These are phyloP conservation scores for Polyergus mexicanus DNA, from an alignment of 1,140 invertebrate species.

Conservation along the genomic window DNA sequence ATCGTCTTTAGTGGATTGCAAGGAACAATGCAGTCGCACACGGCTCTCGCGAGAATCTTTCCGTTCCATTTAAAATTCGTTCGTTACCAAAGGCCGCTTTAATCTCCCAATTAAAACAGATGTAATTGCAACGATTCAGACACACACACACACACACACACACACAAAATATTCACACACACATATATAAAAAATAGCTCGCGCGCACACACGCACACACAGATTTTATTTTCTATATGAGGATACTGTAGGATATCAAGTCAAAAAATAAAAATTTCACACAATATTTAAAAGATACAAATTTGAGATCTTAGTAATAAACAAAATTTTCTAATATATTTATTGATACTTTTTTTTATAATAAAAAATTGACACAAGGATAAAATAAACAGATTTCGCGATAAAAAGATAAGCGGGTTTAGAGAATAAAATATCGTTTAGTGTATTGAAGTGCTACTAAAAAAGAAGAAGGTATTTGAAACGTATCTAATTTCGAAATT, in stretches of 20 bases:
- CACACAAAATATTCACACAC: too few relatives aligned
- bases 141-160: too few relatives aligned
- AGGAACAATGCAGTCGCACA: slow-evolving; percentile 35
- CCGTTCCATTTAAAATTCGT: slow-evolving; percentile 39
- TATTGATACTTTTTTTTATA: neutral
- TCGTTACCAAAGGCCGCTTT: neutral
- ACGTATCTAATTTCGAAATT: neutral
- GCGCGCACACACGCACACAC: too few relatives aligned
- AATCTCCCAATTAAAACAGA: slow-evolving; percentile 42
- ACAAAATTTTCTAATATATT: neutral
- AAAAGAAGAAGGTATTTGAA: neutral
- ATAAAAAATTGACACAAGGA: neutral
- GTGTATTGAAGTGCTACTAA: neutral
- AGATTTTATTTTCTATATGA: neutral
- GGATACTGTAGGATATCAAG: neutral
- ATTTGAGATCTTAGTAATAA: neutral
- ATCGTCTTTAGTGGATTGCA: slow-evolving; percentile 1
- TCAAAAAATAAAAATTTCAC: slow-evolving; percentile 8
- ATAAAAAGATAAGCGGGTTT: neutral
- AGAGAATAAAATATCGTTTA: neutral
- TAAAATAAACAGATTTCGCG: neutral
- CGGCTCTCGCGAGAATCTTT: slow-evolving; percentile 8
- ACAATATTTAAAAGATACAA: neutral
- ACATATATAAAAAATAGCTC: too few relatives aligned
- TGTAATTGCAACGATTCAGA: neutral